Evolutionary conservation across 2,113 vertebrate species (phyloP).

Genomic region (Sialia sialis): DNA sequence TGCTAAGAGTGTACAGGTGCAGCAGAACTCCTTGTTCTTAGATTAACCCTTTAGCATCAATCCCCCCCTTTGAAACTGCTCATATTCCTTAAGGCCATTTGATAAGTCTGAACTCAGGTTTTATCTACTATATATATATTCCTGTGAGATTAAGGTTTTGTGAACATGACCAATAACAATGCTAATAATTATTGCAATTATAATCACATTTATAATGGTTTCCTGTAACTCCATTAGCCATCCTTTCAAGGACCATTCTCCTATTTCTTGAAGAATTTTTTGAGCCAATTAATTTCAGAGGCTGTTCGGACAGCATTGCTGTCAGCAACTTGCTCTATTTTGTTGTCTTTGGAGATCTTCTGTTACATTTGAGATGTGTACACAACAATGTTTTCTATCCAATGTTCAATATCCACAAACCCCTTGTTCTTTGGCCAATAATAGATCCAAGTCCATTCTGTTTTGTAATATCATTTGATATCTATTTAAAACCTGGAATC

Average conservation of each 20-base stretch:
- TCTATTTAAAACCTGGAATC: neutral
- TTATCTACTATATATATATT: neutral
- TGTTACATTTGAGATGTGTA: neutral
- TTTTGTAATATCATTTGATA: neutral
- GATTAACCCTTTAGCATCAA: neutral
- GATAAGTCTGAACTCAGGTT: neutral
- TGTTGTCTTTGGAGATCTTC: neutral
- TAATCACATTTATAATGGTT: neutral
- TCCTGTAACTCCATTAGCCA: neutral
- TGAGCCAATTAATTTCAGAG: neutral
- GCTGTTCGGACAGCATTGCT: neutral
- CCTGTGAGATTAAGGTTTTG: neutral
- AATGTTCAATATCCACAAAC: neutral
- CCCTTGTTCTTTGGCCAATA: neutral
- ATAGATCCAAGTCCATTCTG: neutral
- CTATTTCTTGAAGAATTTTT: neutral
- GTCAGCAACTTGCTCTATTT: neutral
- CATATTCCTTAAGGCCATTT: neutral
- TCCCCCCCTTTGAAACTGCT: neutral
- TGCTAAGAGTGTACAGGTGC: neutral
- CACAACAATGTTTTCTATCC: neutral
- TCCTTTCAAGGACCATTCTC: neutral
- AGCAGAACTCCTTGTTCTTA: neutral
- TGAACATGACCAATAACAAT: rapidly evolving
- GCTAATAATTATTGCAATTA: neutral